Evolutionary conservation across 2,113 vertebrate genomes (phyloP).

Genomic region (Rhineura floridana): DNA sequence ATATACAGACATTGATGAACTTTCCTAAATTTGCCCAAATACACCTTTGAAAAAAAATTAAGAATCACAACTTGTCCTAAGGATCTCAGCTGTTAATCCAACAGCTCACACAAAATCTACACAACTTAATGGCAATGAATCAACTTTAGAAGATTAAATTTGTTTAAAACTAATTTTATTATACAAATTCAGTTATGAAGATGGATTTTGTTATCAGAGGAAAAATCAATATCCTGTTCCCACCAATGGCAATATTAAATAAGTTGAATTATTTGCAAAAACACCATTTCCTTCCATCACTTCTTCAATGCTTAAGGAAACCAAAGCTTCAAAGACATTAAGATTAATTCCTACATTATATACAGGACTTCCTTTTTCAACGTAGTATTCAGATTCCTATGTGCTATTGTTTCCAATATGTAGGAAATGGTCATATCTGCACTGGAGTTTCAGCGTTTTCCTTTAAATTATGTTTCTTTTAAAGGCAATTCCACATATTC

Average conservation of each 20-base stretch:
- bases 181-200: too few relatives aligned
- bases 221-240: background rate
- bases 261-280: too few relatives aligned
- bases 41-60: too few relatives aligned
- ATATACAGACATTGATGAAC: background rate
- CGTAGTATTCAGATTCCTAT: background rate
- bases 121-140: too few relatives aligned
- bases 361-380: background rate
- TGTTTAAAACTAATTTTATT: too few relatives aligned
- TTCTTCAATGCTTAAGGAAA: background rate
- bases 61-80: too few relatives aligned
- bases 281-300: background rate
- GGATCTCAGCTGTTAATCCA: background rate
- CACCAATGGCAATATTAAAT: background rate
- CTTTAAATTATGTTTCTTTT: background rate
- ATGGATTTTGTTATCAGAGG: too few relatives aligned
- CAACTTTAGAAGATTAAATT: background rate
- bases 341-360: background rate
- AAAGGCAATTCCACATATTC: background rate
- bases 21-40: background rate
- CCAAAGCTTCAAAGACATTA: background rate
- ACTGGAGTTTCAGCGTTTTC: background rate
- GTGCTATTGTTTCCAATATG: background rate
- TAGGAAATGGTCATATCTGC: background rate
- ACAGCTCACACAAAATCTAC: background rate